These are phyloP conservation scores for Amaurobius ferox DNA, from an alignment of 2,888 invertebrate genomes.

Conservation along the genomic window DNA sequence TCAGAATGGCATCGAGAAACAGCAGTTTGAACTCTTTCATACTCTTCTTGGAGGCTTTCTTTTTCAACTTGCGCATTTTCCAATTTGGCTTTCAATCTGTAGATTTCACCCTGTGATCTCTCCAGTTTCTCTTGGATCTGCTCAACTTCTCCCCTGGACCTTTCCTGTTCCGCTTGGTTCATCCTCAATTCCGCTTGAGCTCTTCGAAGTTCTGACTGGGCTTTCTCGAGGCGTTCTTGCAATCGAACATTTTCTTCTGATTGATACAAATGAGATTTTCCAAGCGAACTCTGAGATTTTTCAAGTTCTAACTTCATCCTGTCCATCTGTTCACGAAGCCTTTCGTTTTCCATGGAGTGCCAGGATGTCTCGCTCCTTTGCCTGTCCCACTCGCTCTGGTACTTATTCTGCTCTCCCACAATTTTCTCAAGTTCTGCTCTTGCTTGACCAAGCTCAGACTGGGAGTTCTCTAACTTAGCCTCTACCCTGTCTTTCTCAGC, in stretches of 20 bases:
- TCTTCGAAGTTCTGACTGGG: conserved; percentile 88
- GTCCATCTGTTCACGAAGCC: conserved; percentile 82
- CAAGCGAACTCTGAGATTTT: conserved; percentile 88
- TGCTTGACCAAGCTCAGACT: conserved; percentile 94
- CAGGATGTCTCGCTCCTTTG: conserved; percentile 84
- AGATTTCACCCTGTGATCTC: conserved; percentile 96
- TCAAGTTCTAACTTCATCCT: conserved; percentile 85
- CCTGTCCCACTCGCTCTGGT: conserved; percentile 92
- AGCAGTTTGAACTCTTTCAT: conserved; percentile 89
- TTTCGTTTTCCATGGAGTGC: conserved; percentile 86
- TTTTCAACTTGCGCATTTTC: conserved; percentile 97
- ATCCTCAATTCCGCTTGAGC: conserved; percentile 93
- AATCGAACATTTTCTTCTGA: conserved; percentile 87
- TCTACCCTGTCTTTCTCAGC: conserved; percentile 94
- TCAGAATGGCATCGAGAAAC: conserved; percentile 91
- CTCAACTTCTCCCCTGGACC: conserved; percentile 81
- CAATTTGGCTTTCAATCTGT: conserved; percentile 92
- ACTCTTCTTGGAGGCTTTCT: conserved; percentile 93
- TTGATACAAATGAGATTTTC: conserved; percentile 80
- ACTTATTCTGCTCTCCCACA: conserved; percentile 91
- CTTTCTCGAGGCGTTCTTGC: conserved; percentile 89
- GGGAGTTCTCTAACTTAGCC: conserved; percentile 92
- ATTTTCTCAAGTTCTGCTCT: conserved; percentile 95
- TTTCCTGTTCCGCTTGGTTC: conserved; percentile 92
- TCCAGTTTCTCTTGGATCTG: conserved; percentile 93